A percentile compares a stretch with the other conserved stretches of the same genome.
Conservation (phyloP, 2,113 vertebrate genomes). For the Ivindomyrus marchei region DNA sequence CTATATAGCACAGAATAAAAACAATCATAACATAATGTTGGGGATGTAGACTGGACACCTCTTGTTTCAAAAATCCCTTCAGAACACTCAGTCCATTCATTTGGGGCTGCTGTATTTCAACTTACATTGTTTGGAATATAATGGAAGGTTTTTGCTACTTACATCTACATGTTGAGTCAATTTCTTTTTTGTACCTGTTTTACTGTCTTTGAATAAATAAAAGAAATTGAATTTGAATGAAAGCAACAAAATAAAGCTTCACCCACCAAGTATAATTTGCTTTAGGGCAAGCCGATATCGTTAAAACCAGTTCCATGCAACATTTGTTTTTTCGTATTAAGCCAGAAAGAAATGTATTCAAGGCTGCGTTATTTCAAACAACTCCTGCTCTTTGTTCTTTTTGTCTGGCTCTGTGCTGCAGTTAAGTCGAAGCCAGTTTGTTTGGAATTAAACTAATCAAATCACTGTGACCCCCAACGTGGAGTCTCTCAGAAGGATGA, state of each 20-base stretch:
- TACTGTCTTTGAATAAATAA: constrained; percentile 10
- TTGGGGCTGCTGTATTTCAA: neutral
- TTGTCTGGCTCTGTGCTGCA: constrained; percentile 3
- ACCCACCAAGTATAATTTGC: constrained; percentile 11
- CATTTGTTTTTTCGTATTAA: constrained; percentile 14
- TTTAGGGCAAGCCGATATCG: constrained; percentile 11
- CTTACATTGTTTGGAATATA: neutral
- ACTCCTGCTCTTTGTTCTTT: neutral
- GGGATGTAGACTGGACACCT: neutral
- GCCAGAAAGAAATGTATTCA: constrained; percentile 11
- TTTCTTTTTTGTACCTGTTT: neutral
- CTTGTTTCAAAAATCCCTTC: neutral
- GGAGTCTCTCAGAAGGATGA: neutral
- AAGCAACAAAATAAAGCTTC: neutral
- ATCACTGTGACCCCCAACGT: neutral
- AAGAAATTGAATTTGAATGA: constrained; percentile 20
- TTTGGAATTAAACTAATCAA: constrained; percentile 15
- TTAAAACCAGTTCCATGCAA: constrained; percentile 7
- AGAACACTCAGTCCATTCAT: neutral
- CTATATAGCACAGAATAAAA: neutral
- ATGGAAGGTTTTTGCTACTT: neutral
- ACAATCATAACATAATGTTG: neutral
- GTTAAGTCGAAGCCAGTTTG: neutral
- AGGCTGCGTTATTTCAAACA: constrained; percentile 3
- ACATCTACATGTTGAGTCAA: neutral